Base-by-base conservation (phyloP, 2,113 vertebrate genomes). In the Cricetomys ansorgei region DNA sequence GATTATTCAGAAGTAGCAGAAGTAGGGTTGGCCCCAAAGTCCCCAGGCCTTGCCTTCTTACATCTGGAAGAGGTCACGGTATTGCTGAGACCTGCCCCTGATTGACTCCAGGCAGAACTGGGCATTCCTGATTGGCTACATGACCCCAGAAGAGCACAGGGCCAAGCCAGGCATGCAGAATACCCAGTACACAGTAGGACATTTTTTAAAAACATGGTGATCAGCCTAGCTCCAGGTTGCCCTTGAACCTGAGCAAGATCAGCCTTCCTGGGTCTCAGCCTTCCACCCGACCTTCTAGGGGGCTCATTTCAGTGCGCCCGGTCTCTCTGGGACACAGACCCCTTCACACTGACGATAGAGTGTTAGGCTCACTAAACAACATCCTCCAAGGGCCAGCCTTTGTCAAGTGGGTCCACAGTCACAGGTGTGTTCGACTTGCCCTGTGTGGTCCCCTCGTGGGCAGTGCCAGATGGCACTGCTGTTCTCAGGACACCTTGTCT, bases 71-170 rank as follows among this genome's bases (percentile, higher is more conserved):
- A n/a, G 45, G 59, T 50, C 1, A 9, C 23, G 89, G 21, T 19
- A 16, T 50, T 10, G 59, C 50, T 2, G 34, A 50, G 2, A 1
- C 15, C 75, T 7, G 16, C 6, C 55, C 7, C 40, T 7, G 76
- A 23, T 2, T 0, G 12, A 70, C 53, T 72, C 88, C 13, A 1
- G 29, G 21, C 15, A 9, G 53, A 12, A 31, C 45, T 16, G 0
- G 16, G 17, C 48, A 79, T 50, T 31, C 48, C 17, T 10, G 31
- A 31, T 37, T 48, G 3, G 31, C 29, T 79, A 53, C 29, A 34
- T 29, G 16, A 79, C 76, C 48, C 40, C 73, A 50, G 73, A 50
- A 48, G 73, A 50, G 43, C 43, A 50, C 43, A 16, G 13, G 73
- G 45, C 12, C 73, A 31, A 76, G 34, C 50, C 77, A 55, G 31